Conservation (phyloP, 2,113 vertebrate species). For the Porphyrio hochstetteri region DNA sequence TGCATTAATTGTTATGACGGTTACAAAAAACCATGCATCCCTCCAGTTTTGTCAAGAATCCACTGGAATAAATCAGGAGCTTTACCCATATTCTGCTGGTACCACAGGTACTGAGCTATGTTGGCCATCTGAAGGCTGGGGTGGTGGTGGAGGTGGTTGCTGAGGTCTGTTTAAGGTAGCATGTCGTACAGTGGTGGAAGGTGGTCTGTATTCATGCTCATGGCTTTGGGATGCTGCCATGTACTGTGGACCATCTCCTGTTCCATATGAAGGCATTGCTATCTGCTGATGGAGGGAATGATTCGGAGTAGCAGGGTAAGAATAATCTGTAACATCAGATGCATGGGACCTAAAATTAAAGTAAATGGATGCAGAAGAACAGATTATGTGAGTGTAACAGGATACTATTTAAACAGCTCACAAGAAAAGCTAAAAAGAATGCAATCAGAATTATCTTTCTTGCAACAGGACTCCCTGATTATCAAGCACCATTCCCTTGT, state of each 20-base stretch:
- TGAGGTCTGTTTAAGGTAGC: constrained; percentile 89
- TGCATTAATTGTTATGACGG: fast-evolving
- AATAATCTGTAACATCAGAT: constrained; percentile 85
- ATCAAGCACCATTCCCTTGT: background rate
- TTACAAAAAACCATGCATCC: background rate
- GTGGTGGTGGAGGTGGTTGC: constrained; percentile 90
- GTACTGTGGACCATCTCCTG: constrained; percentile 69
- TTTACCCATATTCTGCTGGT: constrained; percentile 89
- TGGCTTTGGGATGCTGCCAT: constrained; percentile 71
- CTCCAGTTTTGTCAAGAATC: background rate
- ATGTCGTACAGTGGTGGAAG: constrained; percentile 82
- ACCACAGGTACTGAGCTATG: constrained; percentile 81
- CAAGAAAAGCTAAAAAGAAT: background rate
- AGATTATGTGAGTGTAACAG: background rate
- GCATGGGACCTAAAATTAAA: constrained; percentile 83
- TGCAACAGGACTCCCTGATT: background rate
- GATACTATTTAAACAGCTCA: background rate
- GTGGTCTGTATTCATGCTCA: constrained; percentile 87
- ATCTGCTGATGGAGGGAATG: constrained; percentile 88
- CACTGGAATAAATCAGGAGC: background rate
- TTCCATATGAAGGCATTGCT: constrained; percentile 70
- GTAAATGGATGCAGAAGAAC: constrained; percentile 18
- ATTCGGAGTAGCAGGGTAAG: constrained; percentile 91
- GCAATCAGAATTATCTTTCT: background rate
- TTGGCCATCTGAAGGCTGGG: constrained; percentile 79